Conservation (phyloP, 2,797 vertebrate species). For the Atherinosoma microstoma region DNA sequence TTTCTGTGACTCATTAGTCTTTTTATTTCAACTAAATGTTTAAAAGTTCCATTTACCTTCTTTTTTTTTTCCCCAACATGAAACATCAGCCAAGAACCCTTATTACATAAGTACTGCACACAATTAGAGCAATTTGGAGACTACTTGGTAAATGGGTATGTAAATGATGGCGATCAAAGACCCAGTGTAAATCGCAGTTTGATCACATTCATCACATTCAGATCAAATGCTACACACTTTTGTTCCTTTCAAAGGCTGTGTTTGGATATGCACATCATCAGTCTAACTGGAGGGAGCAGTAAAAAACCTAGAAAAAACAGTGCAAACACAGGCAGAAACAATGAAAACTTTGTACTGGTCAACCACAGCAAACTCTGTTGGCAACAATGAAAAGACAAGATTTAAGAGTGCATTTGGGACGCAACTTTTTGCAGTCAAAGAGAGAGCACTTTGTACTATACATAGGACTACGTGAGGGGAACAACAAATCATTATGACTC, state of each 20-base stretch:
- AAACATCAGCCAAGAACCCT: conserved; percentile 60
- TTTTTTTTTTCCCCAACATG: conserved; percentile 51
- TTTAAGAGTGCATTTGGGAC: conserved; percentile 61
- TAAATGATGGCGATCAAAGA: conserved; percentile 65
- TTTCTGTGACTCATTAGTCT: conserved; percentile 49
- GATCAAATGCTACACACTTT: conserved; percentile 41
- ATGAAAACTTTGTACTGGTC: conserved; percentile 70
- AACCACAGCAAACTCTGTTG: conserved; percentile 56
- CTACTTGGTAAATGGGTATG: conserved; percentile 68
- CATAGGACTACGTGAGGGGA: conserved; percentile 17
- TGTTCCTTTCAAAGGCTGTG: conserved; percentile 54
- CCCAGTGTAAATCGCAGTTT: conserved; percentile 68
- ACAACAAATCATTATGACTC: conserved; percentile 40
- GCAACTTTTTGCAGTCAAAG: conserved; percentile 40
- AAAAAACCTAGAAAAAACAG: conserved; percentile 48
- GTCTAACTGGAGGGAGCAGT: conserved; percentile 57
- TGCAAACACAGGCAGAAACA: conserved; percentile 70
- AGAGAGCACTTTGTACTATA: conserved; percentile 26
- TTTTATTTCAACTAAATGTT: conserved; percentile 72
- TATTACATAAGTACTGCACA: conserved; percentile 64
- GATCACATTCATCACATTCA: conserved; percentile 64
- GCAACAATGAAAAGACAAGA: conserved; percentile 58
- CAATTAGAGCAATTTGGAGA: conserved; percentile 73
- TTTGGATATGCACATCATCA: conserved; percentile 59
- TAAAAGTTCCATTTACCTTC: conserved; percentile 71